Base-by-base conservation (phyloP, 2,113 vertebrate species). In the Alethe diademata region DNA sequence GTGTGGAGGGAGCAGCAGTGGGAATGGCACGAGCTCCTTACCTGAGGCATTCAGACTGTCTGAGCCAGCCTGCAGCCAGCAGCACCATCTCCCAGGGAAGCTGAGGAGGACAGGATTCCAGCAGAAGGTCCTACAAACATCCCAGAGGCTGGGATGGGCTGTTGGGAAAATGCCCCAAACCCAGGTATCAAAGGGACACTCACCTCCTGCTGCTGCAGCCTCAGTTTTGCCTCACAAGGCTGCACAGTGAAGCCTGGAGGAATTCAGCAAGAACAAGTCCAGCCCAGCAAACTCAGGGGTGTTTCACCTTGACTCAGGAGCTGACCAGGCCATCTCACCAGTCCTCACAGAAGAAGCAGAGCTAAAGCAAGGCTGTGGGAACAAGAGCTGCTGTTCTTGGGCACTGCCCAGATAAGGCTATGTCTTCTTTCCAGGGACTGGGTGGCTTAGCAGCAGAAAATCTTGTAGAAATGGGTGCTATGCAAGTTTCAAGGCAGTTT, bases 21-120 rank as follows among this genome's bases (percentile, higher is more conserved):
- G 60, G 26, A 70, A 19, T 0, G 16, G 38, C 14, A 36, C 1
- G 0, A 47, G 51, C 73, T 18, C 38, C 3, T 31, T 1, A 29
- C 38, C 76, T n/a, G 81, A 13, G 2, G 9, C 24, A 3, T 19
- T 51, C 25, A 25, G 78, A 40, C 48, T 0, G 0, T 28, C 48
- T 35, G 58, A 13, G n/a, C 18, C 45, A 18, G 22, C 11, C 25
- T 8, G 15, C 22, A 16, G 8, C 25, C 69, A 13, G 71, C 92
- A 67, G 57, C 3, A 7, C 5, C 2, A 20, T 4, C 48, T 38
- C 54, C 60, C 9, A 12, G 56, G 36, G 56, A 61, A 40, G 50
- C 72, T 35, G 64, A 62, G 31, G 51, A 66, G 38, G 23, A 10
- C 1, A 2, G 14, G 3, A 24, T 25, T 74, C 47, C 3, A 1